Evolutionary conservation across 1,140 invertebrate genomes (phyloP).

Genomic region (Hyposmocoma kahamanoa): DNA sequence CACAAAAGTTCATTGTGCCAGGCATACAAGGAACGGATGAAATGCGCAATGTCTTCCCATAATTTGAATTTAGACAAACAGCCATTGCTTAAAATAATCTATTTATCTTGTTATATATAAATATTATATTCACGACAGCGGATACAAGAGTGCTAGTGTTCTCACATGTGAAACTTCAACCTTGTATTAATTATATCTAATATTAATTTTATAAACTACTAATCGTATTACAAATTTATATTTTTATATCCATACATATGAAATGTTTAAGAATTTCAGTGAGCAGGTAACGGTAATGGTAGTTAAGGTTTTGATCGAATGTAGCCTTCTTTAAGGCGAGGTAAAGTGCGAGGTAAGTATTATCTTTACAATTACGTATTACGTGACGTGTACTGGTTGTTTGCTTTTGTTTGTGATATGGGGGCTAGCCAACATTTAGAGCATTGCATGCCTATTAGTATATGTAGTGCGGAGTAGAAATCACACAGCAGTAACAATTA

Average conservation of each 20-base stretch:
- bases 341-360: conserved; percentile 59
- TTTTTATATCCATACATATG: conserved; percentile 36
- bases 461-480: too few relatives aligned
- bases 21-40: conserved; percentile 69
- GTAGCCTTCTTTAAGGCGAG: conserved; percentile 64
- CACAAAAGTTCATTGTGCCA: conserved; percentile 53
- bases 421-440: conserved; percentile 16
- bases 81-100: conserved; percentile 68
- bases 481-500: neutral
- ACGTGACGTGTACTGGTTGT: neutral
- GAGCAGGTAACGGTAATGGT: conserved; percentile 57
- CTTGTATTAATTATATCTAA: conserved; percentile 60
- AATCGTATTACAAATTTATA: conserved; percentile 58
- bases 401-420: conserved; percentile 44
- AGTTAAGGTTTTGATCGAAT: conserved; percentile 45
- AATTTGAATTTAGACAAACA: conserved; percentile 62
- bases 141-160: conserved; percentile 71
- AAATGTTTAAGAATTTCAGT: conserved; percentile 54
- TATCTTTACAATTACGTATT: neutral
- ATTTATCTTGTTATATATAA: conserved; percentile 61
- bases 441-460: conserved; percentile 7
- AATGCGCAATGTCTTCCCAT: conserved; percentile 74
- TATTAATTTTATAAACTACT: conserved; percentile 68
- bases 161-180: conserved; percentile 72
- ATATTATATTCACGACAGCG: conserved; percentile 63